A percentile compares a stretch with the other conserved stretches of the same genome.
Conservation (phyloP, 2,113 vertebrate genomes). For the Perca schrenkii region DNA sequence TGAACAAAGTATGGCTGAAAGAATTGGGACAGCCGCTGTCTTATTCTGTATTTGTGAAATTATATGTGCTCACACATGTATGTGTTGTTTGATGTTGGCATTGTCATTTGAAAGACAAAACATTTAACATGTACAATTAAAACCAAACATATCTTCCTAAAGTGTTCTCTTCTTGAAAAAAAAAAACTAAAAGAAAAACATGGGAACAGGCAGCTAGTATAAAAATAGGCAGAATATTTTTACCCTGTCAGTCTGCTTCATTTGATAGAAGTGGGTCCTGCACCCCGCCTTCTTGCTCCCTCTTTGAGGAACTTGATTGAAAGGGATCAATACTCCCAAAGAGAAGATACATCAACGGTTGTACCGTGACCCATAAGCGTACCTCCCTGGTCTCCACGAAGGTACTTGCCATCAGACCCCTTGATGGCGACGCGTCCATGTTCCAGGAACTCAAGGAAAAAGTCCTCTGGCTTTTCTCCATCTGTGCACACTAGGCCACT, state of each 20-base stretch:
- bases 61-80: slow-evolving; percentile 18
- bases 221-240: slow-evolving; percentile 61
- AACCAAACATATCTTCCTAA: slow-evolving; percentile 35
- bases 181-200: slow-evolving; percentile 25
- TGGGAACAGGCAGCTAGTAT: slow-evolving; percentile 45
- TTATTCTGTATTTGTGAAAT: slow-evolving; percentile 21
- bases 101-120: slow-evolving; percentile 61
- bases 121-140: slow-evolving; percentile 45
- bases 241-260: slow-evolving; percentile 48
- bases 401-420: slow-evolving; percentile 90
- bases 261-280: slow-evolving; percentile 51
- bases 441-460: slow-evolving; percentile 93
- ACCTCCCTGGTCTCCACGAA: slow-evolving; percentile 92
- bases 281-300: slow-evolving; percentile 5
- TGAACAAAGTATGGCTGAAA: slow-evolving; percentile 20
- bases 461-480: slow-evolving; percentile 92
- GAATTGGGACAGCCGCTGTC: background rate
- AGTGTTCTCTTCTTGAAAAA: slow-evolving; percentile 37
- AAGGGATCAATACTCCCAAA: slow-evolving; percentile 93
- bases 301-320: slow-evolving; percentile 2
- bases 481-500: slow-evolving; percentile 91
- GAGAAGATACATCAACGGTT: slow-evolving; percentile 82
- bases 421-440: slow-evolving; percentile 92
- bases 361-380: slow-evolving; percentile 90
- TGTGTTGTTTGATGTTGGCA: slow-evolving; percentile 60